These are phyloP conservation scores for Xestobium rufovillosum DNA, from an alignment of 2,888 invertebrate species.

Conservation along the genomic window DNA sequence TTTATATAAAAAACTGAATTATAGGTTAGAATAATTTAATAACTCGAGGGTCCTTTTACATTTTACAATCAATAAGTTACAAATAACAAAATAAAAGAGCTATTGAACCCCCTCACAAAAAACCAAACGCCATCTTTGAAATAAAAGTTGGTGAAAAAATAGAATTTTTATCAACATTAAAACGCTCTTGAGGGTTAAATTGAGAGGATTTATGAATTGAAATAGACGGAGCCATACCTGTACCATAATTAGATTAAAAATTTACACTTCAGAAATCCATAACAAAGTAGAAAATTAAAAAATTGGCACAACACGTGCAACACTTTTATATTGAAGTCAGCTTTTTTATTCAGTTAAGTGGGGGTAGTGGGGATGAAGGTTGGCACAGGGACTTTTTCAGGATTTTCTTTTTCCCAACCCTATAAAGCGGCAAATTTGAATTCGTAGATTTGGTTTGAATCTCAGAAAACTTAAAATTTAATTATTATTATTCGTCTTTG, in stretches of 20 bases:
- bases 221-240: constrained; percentile 30
- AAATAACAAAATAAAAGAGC: too few species aligned
- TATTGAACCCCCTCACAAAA: too few species aligned
- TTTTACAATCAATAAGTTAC: too few species aligned
- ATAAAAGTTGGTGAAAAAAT: constrained; percentile 32
- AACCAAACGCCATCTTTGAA: constrained; percentile 39
- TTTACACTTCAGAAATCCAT: constrained; percentile 31
- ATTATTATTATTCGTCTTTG: too few species aligned
- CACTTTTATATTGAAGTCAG: constrained; percentile 35
- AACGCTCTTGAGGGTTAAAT: constrained; percentile 14
- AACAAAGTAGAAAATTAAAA: constrained; percentile 30
- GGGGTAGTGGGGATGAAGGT: constrained; percentile 18
- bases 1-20: too few species aligned
- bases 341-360: constrained; percentile 32
- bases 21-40: constrained; percentile 24
- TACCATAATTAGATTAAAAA: constrained; percentile 28
- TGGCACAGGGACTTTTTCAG: too few species aligned
- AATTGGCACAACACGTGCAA: constrained; percentile 35
- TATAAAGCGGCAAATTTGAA: too few species aligned
- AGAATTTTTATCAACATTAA: constrained; percentile 29
- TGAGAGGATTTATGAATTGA: constrained; percentile 9
- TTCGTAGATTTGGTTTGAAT: too few species aligned
- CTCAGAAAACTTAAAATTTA: too few species aligned
- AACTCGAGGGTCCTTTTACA: too few species aligned
- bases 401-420: too few species aligned